These are phyloP conservation scores for Muntiacus muntjak DNA, from an alignment of 2,113 vertebrate genomes.

Conservation along the genomic window DNA sequence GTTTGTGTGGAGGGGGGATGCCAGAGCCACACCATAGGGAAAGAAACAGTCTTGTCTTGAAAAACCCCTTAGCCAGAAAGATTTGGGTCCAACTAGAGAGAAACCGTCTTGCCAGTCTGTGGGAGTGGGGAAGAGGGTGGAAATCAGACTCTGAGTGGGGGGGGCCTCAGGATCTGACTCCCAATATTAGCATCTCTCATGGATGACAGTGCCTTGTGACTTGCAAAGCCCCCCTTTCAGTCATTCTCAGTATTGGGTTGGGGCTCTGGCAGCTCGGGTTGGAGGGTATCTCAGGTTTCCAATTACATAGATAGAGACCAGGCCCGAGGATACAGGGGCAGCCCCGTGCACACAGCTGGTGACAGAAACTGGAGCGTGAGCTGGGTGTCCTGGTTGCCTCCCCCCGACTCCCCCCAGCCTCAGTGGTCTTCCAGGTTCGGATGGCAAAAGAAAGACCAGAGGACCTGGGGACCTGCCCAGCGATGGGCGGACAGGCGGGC, in stretches of 20 bases:
- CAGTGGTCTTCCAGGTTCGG: background rate
- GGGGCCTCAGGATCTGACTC: background rate
- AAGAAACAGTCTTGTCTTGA: background rate
- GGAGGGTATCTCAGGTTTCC: fast-evolving
- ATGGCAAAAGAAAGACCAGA: background rate
- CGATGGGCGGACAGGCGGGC: background rate
- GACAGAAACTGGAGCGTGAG: background rate
- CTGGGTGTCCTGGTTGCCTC: background rate
- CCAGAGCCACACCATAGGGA: background rate
- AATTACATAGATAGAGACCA: background rate
- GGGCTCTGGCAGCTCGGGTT: background rate
- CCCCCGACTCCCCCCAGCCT: background rate
- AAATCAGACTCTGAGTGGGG: background rate
- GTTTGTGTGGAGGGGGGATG: no score
- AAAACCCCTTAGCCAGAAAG: background rate
- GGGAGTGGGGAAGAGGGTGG: background rate
- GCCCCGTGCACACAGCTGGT: background rate
- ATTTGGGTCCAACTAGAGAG: background rate
- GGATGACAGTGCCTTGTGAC: background rate
- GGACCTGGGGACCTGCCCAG: background rate
- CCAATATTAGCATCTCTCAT: background rate
- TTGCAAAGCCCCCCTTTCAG: background rate
- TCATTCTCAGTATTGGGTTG: fast-evolving
- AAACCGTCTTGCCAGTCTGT: background rate
- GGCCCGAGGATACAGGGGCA: background rate